Base-by-base conservation (phyloP, 1,140 invertebrate species). In the Oryzaephilus surinamensis region DNA sequence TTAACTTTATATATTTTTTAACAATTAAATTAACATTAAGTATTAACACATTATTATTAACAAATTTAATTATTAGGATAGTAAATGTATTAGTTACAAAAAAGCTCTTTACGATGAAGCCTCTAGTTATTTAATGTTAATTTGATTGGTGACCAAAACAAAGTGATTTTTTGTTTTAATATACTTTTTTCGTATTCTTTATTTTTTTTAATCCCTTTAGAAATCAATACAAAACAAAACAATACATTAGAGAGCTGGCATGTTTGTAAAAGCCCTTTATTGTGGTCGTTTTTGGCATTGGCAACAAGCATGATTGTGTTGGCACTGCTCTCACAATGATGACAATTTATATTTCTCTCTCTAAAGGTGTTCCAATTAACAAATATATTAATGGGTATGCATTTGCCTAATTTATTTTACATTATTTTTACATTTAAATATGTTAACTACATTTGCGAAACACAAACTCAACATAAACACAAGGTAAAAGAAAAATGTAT, bases 251-350 rank as follows among this genome's bases (percentile, higher is more conserved):
- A 54, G 45, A 51, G 48, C 52, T 58, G 60, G 60, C 60, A 60
- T 58, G 60, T 57, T 46, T 34, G 42, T 48, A 41, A 56, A 52
- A 53, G 46, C 44, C 51, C 51, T 47, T 48, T 60, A 50, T 51
- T 57, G 36, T 60, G 57, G 59, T 60, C 59, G 37, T 44, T 61
- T 51, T 45, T 60, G 46, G 59, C 58, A 49, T 55, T 61, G 50
- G 58, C 58, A 48, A 58, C 58, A 48, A 61, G 59, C 58, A 61
- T 61, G 59, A 52, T 60, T 52, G 52, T 61, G 50, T 57, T 61
- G 59, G 59, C 59, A 61, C 57, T 61, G 44, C 57, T 61, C 49
- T 54, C 58, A 55, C 58, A 60, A 47, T 55, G 58, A 43, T 57
- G 50, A 56, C 35, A n/a, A n/a, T n/a, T n/a, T n/a, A n/a, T n/a